These are phyloP conservation scores for Cynoglossus semilaevis DNA, from an alignment of 2,113 vertebrate species.

Conservation along the genomic window DNA sequence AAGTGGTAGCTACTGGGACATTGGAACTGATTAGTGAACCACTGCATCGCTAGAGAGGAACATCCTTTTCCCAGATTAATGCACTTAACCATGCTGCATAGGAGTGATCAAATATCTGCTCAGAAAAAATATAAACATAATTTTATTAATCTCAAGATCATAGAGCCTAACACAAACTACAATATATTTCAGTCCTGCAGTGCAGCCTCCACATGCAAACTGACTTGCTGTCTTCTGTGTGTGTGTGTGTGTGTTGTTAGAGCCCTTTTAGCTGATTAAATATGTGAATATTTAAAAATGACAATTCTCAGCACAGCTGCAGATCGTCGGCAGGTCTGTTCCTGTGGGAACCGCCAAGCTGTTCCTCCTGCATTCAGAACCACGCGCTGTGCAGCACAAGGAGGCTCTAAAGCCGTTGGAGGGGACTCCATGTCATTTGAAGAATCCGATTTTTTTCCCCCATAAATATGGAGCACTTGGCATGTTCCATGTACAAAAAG, in stretches of 20 bases:
- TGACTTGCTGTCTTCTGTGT: background rate
- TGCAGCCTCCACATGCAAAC: conserved; percentile 9
- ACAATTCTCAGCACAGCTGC: conserved; percentile 78
- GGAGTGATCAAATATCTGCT: conserved; percentile 14
- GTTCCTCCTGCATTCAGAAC: conserved; percentile 68
- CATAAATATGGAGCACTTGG: conserved; percentile 62
- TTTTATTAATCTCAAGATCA: conserved; percentile 26
- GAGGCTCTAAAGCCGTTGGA: conserved; percentile 63
- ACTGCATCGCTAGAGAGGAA: conserved; percentile 18
- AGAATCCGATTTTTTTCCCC: conserved; percentile 58
- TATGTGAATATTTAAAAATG: conserved; percentile 81
- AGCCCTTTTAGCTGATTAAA: conserved; percentile 75
- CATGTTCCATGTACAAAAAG: conserved; percentile 53
- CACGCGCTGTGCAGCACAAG: conserved; percentile 62
- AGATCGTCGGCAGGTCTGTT: conserved; percentile 67
- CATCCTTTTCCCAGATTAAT: background rate
- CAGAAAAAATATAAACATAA: conserved; percentile 18
- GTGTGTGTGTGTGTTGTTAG: conserved; percentile 35
- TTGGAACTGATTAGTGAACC: background rate
- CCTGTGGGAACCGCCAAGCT: conserved; percentile 75
- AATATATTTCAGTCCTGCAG: conserved; percentile 23
- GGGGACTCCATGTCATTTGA: conserved; percentile 65
- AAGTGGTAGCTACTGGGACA: conserved; percentile 20
- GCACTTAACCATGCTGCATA: conserved; percentile 10
- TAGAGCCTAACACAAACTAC: conserved; percentile 22